Conservation (phyloP, 2,888 invertebrate species). For the Dolichopus griseipennis region DNA sequence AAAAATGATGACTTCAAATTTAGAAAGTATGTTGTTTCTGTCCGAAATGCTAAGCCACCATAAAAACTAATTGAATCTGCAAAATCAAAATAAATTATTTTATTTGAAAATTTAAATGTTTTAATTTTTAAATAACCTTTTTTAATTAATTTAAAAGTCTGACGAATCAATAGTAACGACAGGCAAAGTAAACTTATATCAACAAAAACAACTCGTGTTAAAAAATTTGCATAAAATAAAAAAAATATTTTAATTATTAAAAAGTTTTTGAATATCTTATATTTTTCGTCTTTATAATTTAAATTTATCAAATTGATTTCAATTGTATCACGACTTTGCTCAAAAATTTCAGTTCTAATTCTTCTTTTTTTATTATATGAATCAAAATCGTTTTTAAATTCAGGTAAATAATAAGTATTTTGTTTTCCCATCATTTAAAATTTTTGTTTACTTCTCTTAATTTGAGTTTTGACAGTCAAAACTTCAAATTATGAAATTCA, state of each 20-base stretch:
- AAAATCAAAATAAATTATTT: background rate
- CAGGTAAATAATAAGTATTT: background rate
- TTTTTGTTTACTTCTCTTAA: too few species aligned
- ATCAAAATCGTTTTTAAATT: background rate
- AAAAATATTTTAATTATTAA: background rate
- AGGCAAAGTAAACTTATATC: background rate
- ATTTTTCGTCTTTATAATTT: background rate
- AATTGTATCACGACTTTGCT: background rate
- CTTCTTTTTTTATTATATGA: background rate
- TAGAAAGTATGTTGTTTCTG: conserved; percentile 33
- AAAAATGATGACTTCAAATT: conserved; percentile 33
- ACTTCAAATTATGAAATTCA: too few species aligned
- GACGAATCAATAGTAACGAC: background rate
- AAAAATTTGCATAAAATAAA: background rate
- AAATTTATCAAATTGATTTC: background rate
- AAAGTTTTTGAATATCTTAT: background rate
- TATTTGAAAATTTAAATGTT: background rate
- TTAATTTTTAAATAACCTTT: background rate
- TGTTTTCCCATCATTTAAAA: too few species aligned
- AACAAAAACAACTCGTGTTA: background rate
- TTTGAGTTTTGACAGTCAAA: too few species aligned
- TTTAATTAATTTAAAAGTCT: background rate
- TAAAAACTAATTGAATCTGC: background rate
- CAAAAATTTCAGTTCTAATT: background rate
- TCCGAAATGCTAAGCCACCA: conserved; percentile 35